Conservation (phyloP, 2,113 vertebrate species). For the Platysternon megacephalum region DNA sequence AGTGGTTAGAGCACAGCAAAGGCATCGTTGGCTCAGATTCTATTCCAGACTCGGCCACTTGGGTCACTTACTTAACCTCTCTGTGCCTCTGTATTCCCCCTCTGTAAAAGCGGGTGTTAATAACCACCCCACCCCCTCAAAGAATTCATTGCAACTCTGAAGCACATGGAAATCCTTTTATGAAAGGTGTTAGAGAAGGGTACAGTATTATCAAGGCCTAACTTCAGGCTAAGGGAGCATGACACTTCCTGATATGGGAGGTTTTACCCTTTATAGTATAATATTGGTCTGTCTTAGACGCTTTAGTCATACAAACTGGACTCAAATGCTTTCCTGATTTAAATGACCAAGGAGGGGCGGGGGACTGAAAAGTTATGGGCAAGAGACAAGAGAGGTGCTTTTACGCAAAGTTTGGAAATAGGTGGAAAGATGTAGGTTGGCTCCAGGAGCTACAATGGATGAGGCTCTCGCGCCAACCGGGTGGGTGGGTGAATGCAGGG, state of each 20-base stretch:
- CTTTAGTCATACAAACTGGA: neutral
- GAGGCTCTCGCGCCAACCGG: too few species aligned
- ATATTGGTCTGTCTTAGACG: neutral
- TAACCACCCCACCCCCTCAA: neutral
- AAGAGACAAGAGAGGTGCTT: neutral
- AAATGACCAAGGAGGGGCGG: rapidly evolving
- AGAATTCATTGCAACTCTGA: neutral
- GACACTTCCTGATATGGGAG: neutral
- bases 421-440: neutral
- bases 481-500: neutral
- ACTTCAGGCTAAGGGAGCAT: neutral
- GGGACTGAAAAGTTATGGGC: neutral
- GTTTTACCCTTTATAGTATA: neutral
- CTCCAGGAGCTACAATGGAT: too few species aligned
- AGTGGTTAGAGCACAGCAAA: neutral
- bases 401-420: neutral
- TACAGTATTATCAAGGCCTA: neutral
- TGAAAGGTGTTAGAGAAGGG: neutral
- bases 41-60: neutral
- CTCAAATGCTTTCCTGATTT: neutral
- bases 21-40: neutral
- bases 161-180: neutral
- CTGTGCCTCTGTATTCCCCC: neutral
- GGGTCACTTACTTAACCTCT: neutral
- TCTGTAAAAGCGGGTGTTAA: neutral